Evolutionary conservation across 1,140 invertebrate genomes (phyloP), one percentile per base, ranked within the genome.

Genomic region (Heterodera schachtii): DNA sequence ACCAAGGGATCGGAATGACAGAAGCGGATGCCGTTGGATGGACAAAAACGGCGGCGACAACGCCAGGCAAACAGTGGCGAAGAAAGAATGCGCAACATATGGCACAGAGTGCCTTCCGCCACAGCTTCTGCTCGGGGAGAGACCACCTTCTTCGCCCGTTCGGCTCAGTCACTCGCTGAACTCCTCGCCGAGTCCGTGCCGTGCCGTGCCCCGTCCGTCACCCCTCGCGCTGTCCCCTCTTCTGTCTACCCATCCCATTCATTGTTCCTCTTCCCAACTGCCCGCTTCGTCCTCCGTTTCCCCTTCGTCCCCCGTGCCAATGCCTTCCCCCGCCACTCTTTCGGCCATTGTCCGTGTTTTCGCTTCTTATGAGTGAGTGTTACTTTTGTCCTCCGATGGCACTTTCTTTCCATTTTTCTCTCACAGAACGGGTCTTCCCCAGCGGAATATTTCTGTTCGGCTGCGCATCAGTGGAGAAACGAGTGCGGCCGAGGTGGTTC

Each of bases 281-380:
- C 13, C 75, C n/a, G 5, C 75, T 19, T 19, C 9, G 75, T 49
- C 41, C 69, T 43, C 69, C 69, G 69, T 41, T 46, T 11, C 69
- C 31, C 21, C 69, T 11, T 46, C 6, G 5, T n/a, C 74, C 60
- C 21, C 67, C 8, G 73, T 81, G 69, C 75, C 78, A 44, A 60
- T 66, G 49, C 71, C 31, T n/a, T 79, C 79, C 74, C 64, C 31
- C 52, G 71, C 49, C 79, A 41, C 16, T 82, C 49, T 52, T 43
- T 83, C 49, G 75, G 49, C 49, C 31, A 67, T 82, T 41, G 85
- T 93, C 8, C 91, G 94, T 90, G 95, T 98, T 43, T 97, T 94
- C 89, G 95, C 95, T 1, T 95, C 96, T 3, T 98, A 98, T 90
- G 95, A 97, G 84, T 97, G 95, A 0, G 96, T 96, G 43, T 90